phyloP scores from a whole-genome alignment of 2,888 invertebrate genomes.

The Mantis religiosa region DNA sequence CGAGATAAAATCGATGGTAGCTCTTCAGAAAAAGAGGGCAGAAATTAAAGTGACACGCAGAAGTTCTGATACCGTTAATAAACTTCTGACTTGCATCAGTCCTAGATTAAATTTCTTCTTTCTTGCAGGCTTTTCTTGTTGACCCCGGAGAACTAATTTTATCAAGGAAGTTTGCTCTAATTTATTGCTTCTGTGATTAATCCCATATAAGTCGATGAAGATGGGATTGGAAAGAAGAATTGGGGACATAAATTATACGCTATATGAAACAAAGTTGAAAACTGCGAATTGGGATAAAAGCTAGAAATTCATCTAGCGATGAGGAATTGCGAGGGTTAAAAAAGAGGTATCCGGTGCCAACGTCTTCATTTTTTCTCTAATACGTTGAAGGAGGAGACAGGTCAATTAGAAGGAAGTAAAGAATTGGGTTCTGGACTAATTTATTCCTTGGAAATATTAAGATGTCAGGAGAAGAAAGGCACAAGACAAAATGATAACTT shows the following conservation, averaged over 20 bases:
- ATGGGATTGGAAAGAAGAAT: neutral
- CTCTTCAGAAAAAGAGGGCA: neutral
- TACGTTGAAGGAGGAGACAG: neutral
- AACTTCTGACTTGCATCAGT: neutral
- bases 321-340: neutral
- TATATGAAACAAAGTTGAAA: neutral
- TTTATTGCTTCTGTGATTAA: neutral
- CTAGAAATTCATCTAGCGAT: neutral
- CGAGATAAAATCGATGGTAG: neutral
- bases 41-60: neutral
- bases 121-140: neutral
- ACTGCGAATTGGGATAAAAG: neutral
- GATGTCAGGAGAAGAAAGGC: neutral
- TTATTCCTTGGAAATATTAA: neutral
- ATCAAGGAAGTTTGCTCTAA: neutral
- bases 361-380: neutral
- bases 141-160: neutral
- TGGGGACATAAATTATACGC: neutral
- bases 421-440: neutral
- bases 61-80: neutral
- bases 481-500: neutral
- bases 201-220: neutral
- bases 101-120: neutral
- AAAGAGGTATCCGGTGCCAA: neutral
- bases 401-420: slow-evolving; percentile 4